phyloP scores from a whole-genome alignment of 1,140 invertebrate genomes.

The Sitodiplosis mosellana region DNA sequence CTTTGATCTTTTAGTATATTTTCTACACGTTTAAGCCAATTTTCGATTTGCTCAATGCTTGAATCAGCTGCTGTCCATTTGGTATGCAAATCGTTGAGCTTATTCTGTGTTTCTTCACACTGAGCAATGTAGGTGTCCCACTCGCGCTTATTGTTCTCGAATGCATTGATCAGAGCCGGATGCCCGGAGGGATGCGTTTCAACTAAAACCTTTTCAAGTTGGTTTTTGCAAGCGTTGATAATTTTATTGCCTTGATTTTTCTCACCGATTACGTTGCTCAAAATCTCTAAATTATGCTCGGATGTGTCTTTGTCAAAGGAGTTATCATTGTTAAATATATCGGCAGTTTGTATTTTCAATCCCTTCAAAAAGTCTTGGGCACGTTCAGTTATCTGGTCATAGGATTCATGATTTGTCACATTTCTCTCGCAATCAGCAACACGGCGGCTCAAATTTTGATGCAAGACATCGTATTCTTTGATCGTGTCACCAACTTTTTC shows the following conservation, averaged over 20 bases:
- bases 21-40: constrained; percentile 75
- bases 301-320: constrained; percentile 53
- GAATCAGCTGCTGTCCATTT: constrained; percentile 66
- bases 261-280: constrained; percentile 56
- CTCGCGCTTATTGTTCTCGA: constrained; percentile 50
- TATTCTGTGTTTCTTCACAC: constrained; percentile 44
- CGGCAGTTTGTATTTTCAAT: constrained; percentile 49
- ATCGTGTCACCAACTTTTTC: constrained; percentile 48
- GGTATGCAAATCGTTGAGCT: constrained; percentile 48
- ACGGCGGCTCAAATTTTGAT: constrained; percentile 43
- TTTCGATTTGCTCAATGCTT: constrained; percentile 51
- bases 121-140: constrained; percentile 62
- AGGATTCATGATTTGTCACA: constrained; percentile 64
- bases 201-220: constrained; percentile 50
- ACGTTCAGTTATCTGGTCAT: constrained; percentile 54
- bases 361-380: constrained; percentile 43
- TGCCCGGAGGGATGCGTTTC: constrained; percentile 68
- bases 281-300: constrained; percentile 48
- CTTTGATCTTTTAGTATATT: constrained; percentile 73
- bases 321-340: constrained; percentile 47
- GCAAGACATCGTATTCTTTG: constrained; percentile 45
- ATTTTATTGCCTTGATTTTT: constrained; percentile 53
- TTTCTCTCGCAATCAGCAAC: constrained; percentile 48
- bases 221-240: constrained; percentile 46
- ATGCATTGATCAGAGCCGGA: constrained; percentile 47